Conservation (phyloP, 2,797 vertebrate species). For the Pteropus rufus region DNA sequence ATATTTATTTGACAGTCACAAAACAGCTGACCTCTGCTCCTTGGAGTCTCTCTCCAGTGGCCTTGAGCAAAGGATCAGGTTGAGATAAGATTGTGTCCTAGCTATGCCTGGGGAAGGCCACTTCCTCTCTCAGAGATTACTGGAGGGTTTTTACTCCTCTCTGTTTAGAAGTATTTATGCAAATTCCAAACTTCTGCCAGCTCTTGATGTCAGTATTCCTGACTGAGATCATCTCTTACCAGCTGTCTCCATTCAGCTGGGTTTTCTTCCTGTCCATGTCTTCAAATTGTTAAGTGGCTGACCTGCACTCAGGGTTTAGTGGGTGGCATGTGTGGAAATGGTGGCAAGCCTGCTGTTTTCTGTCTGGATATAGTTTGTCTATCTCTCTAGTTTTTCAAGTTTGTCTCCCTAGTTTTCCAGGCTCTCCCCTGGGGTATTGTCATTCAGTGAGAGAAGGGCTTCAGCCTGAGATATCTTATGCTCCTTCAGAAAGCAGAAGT, state of each 20-base stretch:
- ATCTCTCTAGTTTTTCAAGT: neutral
- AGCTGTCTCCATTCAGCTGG: neutral
- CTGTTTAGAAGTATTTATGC: neutral
- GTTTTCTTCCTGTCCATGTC: neutral
- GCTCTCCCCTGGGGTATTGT: neutral
- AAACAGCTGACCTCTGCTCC: neutral
- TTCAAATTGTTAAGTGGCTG: neutral
- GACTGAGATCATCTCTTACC: neutral
- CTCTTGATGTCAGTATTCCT: neutral
- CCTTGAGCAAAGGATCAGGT: neutral
- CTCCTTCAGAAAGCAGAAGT: neutral
- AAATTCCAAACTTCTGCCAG: neutral
- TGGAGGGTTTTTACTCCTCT: too few species aligned
- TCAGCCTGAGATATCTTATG: neutral
- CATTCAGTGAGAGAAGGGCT: neutral
- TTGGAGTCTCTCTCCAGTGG: neutral
- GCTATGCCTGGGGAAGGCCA: neutral
- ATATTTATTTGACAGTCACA: neutral
- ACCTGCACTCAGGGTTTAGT: neutral
- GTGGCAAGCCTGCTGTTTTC: neutral
- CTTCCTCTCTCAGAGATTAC: neutral
- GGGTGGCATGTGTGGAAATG: neutral
- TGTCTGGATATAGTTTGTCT: accelerated
- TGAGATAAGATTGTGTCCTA: neutral
- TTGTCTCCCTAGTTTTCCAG: neutral